A percentile compares a stretch with the other conserved stretches of the same genome.
These are phyloP conservation scores for Subanguina moxae DNA, from an alignment of 1,140 invertebrate species.

Conservation along the genomic window DNA sequence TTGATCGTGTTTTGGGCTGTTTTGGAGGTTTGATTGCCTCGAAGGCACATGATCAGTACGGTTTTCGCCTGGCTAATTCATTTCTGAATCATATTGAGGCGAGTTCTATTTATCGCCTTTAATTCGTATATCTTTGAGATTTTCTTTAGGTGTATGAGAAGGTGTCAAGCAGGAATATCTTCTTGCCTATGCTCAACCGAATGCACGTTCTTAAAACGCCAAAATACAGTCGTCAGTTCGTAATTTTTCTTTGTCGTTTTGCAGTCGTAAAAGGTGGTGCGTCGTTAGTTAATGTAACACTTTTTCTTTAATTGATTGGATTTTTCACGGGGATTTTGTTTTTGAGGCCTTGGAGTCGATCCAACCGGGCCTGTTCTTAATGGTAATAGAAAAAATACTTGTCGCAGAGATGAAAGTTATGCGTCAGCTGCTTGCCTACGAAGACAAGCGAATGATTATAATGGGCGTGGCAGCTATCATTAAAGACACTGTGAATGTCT, in stretches of 20 bases:
- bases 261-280: conserved; percentile 30
- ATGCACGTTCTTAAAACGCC: conserved; percentile 32
- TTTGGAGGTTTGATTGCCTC: conserved; percentile 94
- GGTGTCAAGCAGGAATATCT: conserved; percentile 26
- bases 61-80: conserved; percentile 71
- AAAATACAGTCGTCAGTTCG: conserved; percentile 29
- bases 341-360: conserved; percentile 33
- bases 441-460: conserved; percentile 32
- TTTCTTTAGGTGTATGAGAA: conserved; percentile 22
- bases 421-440: conserved; percentile 34
- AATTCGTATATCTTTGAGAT: too few relatives aligned
- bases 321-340: not conserved
- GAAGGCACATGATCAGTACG: conserved; percentile 90
- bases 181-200: conserved; percentile 41
- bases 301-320: too few relatives aligned
- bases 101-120: not conserved
- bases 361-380: conserved; percentile 34
- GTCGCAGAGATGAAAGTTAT: conserved; percentile 31
- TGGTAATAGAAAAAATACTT: conserved; percentile 39
- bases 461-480: conserved; percentile 27
- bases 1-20: conserved; percentile 77
- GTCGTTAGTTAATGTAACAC: conserved; percentile 20
- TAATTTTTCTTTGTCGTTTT: conserved; percentile 34
- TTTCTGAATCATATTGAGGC: conserved; percentile 39
- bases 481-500: conserved; percentile 14